phyloP scores from a whole-genome alignment of 2,888 invertebrate genomes.

The Pandemis cinnamomeana region DNA sequence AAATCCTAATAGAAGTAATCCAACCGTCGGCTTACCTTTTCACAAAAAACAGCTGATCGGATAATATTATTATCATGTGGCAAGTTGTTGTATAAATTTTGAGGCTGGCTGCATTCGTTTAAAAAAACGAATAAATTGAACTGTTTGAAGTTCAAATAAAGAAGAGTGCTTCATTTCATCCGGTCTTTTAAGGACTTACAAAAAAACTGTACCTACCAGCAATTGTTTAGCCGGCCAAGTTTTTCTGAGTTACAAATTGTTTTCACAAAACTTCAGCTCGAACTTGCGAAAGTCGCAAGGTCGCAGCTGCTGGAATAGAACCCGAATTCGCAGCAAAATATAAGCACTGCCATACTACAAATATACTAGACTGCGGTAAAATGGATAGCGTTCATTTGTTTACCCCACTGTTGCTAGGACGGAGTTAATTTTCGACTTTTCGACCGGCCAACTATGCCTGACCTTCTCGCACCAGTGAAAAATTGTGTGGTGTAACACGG shows the following conservation, averaged over 20 bases:
- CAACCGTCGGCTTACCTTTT: neutral
- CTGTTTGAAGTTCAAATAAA: neutral
- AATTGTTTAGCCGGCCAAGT: neutral
- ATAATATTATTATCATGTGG: neutral
- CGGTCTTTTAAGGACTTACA: neutral
- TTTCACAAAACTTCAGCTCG: neutral
- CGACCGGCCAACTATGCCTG: constrained; percentile 4
- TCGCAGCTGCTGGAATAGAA: neutral
- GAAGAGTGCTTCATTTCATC: too few species aligned
- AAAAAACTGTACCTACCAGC: neutral
- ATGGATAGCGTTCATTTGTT: constrained; percentile 28
- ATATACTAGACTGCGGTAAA: constrained; percentile 1
- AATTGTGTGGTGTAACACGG: neutral
- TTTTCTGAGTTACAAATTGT: neutral
- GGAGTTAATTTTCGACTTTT: neutral
- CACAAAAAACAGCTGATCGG: neutral
- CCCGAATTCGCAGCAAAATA: neutral
- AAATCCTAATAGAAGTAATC: too few species aligned
- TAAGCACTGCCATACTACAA: neutral
- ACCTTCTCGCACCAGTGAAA: neutral
- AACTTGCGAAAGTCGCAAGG: neutral
- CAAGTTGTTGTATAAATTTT: too few species aligned
- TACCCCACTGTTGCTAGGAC: constrained; percentile 26
- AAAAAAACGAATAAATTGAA: too few species aligned
- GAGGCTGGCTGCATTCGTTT: too few species aligned